phyloP scores from a whole-genome alignment of 1,140 invertebrate species.

The Drosophila nigrodunni region DNA sequence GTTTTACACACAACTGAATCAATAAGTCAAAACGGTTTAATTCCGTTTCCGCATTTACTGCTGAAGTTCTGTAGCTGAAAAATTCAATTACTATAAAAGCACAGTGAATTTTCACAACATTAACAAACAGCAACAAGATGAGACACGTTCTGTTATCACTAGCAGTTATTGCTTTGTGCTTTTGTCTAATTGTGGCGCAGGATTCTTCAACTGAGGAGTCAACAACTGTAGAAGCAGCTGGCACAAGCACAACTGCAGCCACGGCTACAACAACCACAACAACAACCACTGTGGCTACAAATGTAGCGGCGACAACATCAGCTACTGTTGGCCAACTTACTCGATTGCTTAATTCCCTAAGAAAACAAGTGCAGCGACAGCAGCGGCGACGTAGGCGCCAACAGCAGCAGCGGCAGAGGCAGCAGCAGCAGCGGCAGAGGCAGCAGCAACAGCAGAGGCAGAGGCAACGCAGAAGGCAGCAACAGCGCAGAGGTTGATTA shows the following conservation, averaged over 20 bases:
- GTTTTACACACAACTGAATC: not conserved
- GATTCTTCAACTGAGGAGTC: not conserved
- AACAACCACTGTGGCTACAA: too few relatives aligned
- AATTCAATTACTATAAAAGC: constrained; percentile 10
- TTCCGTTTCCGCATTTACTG: not conserved
- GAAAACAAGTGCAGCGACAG: constrained; percentile 1
- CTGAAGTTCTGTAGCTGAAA: not conserved
- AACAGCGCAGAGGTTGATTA: not conserved
- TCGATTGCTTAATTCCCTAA: too few relatives aligned
- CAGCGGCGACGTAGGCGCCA: not conserved
- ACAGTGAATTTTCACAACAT: not conserved
- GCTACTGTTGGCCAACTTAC: too few relatives aligned
- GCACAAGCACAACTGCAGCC: not conserved
- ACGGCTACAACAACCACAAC: not conserved
- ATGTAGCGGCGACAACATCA: not conserved
- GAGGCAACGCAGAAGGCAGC: not conserved
- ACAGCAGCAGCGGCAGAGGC: constrained; percentile 3
- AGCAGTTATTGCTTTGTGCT: not conserved
- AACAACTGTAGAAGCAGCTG: not conserved
- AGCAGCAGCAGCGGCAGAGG: constrained; percentile 1
- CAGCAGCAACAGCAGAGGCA: not conserved
- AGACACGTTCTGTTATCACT: not conserved
- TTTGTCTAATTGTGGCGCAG: not conserved
- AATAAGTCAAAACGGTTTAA: not conserved
- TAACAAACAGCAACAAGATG: constrained; percentile 18